Evolutionary conservation across 2,888 invertebrate species (phyloP), one percentile per base, ranked within the genome.

Genomic region (Coelogynopora nodosa): DNA sequence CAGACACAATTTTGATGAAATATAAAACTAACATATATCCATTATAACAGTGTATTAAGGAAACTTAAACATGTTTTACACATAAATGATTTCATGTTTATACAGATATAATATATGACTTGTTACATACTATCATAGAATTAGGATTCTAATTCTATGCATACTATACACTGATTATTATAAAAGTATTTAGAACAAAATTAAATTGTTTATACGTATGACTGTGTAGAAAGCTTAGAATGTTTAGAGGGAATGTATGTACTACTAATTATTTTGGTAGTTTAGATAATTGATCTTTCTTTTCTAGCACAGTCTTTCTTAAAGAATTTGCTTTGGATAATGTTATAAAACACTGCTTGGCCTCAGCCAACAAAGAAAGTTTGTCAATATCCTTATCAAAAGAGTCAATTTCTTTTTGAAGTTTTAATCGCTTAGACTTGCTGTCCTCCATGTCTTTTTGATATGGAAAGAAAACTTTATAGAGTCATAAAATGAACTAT

Each of bases 1-100:
- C 74, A 74, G 74, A 74, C 74, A 74, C n/a, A n/a, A n/a, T n/a
- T 74, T 74, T 74, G 23, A 74, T 74, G 74, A 74, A 74, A 74
- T 74, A 74, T 74, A 74, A 74, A 74, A 5, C 23, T 23, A 74
- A 74, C 74, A 74, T 74, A 74, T 74, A 74, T 74, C 23, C 74
- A 74, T 74, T 74, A 74, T 74, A 74, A 74, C 74, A 74, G 74
- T 74, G 23, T 74, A 74, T 74, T 74, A 74, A 10, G 74, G 74
- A 74, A 74, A n/a, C 18, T 26, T 74, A 74, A 74, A 74, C 74
- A 74, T 74, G 74, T 74, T 74, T 74, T 74, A 74, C 74, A 74
- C 74, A 26, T 74, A 13, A 74, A 23, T 74, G 27, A 74, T 74
- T 74, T 74, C 74, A 74, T 74, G 74, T 74, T 74, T 74, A 74